Evolutionary conservation across 2,113 vertebrate genomes (phyloP).

Genomic region (Rhagologus leucostigma): DNA sequence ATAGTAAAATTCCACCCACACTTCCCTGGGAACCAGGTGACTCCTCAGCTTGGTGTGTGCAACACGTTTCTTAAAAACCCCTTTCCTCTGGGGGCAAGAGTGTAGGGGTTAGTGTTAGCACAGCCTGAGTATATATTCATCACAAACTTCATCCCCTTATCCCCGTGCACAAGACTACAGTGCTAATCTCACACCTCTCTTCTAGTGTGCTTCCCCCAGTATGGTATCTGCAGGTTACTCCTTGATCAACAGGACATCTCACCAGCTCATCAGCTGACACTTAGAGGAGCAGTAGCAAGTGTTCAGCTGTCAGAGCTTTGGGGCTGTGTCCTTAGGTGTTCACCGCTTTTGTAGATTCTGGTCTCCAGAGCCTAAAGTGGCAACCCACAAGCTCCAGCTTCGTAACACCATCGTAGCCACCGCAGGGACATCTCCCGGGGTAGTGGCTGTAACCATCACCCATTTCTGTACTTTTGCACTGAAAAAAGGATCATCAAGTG

Average conservation of each 20-base stretch:
- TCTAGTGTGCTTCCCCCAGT: neutral
- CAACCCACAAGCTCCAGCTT: neutral
- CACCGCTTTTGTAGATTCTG: neutral
- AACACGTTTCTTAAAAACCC: neutral
- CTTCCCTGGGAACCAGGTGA: neutral
- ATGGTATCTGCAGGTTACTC: neutral
- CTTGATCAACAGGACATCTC: neutral
- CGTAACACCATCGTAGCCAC: fast-evolving
- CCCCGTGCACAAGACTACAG: neutral
- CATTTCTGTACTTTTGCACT: neutral
- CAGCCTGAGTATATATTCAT: neutral
- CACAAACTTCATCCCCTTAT: neutral
- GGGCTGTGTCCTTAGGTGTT: neutral
- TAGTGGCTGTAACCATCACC: neutral
- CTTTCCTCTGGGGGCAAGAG: neutral
- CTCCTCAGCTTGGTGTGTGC: fast-evolving
- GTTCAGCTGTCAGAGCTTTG: neutral
- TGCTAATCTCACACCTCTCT: neutral
- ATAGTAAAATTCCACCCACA: neutral
- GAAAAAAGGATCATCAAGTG: neutral
- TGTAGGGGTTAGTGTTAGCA: neutral
- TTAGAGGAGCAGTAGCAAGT: neutral
- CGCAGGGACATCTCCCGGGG: neutral
- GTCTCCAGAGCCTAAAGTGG: neutral
- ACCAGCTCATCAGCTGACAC: neutral